Base-by-base conservation (phyloP, 2,888 invertebrate genomes). In the Brassicogethes aeneus region DNA sequence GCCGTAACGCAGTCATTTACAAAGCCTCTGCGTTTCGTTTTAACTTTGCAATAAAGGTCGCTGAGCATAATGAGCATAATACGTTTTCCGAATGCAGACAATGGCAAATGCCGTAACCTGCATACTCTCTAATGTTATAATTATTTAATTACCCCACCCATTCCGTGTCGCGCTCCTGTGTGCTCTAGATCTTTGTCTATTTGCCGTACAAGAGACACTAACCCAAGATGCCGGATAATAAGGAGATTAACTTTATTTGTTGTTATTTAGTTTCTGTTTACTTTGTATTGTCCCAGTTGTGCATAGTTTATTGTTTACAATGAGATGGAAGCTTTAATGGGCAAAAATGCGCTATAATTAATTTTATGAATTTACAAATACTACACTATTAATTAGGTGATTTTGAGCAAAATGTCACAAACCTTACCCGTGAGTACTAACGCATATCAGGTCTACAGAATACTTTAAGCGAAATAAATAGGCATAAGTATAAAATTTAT, bases 141-240 rank as follows among this genome's bases (percentile, higher is more conserved):
- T 53, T 53, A 54, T 48, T 49, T 52, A 53, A 53, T 54, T 53
- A 54, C 56, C 53, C 56, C 54, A 53, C 56, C 56, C 53, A 50
- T 56, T 56, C 44, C 54, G 41, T 54, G 54, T 56, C 38, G 43
- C 33, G 37, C 41, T 37, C 44, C 41, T 48, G 49, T 46, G 49
- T 50, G 47, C 45, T 23, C 10, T 23, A 23, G 23, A 23, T 23
- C 23, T 23, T 23, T 23, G 23, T 23, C 10, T 23, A 10, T 23
- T 23, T 7, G 23, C 5, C 23, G 23, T 7, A 10, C 5, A 23
- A 10, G 23, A 23, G 23, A 23, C 23, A 10, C 5, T 23, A 10
- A 7, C 23, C 23, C 23, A 7, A 23, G 23, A 23, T 23, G 23
- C 23, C 10, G 23, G 23, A 23, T 23, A 23, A 23, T 23, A 23